A percentile compares a stretch with the other conserved stretches of the same genome.
phyloP scores from a whole-genome alignment of 2,888 invertebrate species.

The Caenorhabditis sp. region DNA sequence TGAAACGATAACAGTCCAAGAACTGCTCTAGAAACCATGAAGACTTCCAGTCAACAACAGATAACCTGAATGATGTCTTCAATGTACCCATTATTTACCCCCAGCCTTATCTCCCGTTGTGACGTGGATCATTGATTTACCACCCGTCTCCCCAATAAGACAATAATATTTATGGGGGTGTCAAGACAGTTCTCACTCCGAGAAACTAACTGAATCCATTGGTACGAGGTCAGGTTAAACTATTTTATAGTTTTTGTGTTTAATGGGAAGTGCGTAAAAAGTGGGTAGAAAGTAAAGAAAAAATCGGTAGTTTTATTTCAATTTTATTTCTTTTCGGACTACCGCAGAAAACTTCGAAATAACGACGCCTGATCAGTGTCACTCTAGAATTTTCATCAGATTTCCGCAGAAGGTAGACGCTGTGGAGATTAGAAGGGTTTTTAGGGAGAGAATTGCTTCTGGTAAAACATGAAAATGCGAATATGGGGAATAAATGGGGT shows the following conservation, averaged over 20 bases:
- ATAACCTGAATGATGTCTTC: slow-evolving; percentile 4
- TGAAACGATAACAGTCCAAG: not conserved
- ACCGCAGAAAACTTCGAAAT: slow-evolving; percentile 25
- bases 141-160: not conserved
- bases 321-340: slow-evolving; percentile 24
- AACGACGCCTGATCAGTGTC: slow-evolving; percentile 29
- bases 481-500: slow-evolving; percentile 35
- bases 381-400: slow-evolving; percentile 39
- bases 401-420: slow-evolving; percentile 23
- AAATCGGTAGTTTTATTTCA: slow-evolving; percentile 13
- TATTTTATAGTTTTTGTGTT: slow-evolving; percentile 12
- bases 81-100: slow-evolving; percentile 16
- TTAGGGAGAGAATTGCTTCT: not conserved
- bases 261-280: slow-evolving; percentile 14
- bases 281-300: not conserved
- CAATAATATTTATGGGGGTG: slow-evolving; percentile 7
- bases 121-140: slow-evolving; percentile 34
- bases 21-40: too few relatives aligned
- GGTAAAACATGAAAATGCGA: slow-evolving; percentile 11
- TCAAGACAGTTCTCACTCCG: not conserved
- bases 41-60: not conserved
- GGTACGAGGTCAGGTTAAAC: not conserved
- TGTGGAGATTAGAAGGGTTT: not conserved
- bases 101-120: slow-evolving; percentile 28
- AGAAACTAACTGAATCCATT: not conserved